Base-by-base conservation (phyloP, 2,113 vertebrate species). In the Guaruba guarouba region DNA sequence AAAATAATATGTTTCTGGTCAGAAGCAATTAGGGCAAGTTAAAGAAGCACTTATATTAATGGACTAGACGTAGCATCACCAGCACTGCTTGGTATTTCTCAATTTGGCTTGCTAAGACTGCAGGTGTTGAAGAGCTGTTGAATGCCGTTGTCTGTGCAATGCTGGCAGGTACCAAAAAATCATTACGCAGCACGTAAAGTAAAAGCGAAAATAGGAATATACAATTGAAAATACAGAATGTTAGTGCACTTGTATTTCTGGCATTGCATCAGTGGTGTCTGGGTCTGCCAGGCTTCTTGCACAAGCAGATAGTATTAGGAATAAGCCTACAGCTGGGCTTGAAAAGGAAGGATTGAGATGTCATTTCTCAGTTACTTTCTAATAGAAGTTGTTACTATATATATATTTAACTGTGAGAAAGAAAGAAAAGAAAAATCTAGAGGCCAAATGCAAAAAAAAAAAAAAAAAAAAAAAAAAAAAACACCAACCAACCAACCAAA, bases 1-100 rank as follows among this genome's bases (percentile, higher is more conserved):
- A 96, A 96, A 95, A 86, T 92, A 91, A 95, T 97, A 97, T 97
- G 96, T 90, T 97, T 86, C 93, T 75, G 74, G 85, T 97, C 96
- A 97, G 43, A 97, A 94, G 86, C 86, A 80, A 90, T 97, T 97
- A 98, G 74, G 91, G 77, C 25, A 54, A 88, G 80, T 93, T 92
- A 82, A 90, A 95, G 69, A 95, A 78, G 94, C 89, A 39, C 88
- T 94, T 97, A 55, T 96, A 85, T 92, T 94, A 91, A 90, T 69
- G 94, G 84, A 92, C 49, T 76, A 94, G 96, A 95, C 70, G 33
- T 86, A 70, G 83, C 66, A 76, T 93, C 88, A 68, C 31, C 57
- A 22, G 48, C 54, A 31, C 78, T n/a, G 43, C 67, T 70, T 43
- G 33, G 46, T 92, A 63, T 82, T 87, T 97, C 82, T 92, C 78